A percentile compares a stretch with the other conserved stretches of the same genome.
These are phyloP conservation scores for Tholera decimalis DNA, from an alignment of 2,888 invertebrate species.

Conservation along the genomic window DNA sequence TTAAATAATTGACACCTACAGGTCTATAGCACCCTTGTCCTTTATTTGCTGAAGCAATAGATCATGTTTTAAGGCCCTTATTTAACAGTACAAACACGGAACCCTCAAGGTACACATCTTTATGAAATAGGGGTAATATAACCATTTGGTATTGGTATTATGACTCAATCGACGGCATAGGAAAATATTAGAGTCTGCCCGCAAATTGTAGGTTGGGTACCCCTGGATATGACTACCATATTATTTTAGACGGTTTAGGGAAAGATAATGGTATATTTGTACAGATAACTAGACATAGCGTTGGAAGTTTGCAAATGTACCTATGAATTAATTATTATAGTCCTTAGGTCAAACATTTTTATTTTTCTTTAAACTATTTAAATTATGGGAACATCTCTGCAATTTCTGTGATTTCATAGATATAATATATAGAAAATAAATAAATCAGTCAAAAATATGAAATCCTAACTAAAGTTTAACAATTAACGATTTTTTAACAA, in stretches of 20 bases:
- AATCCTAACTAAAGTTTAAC: background rate
- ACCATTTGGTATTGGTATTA: slow-evolving; percentile 79
- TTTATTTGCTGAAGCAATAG: slow-evolving; percentile 79
- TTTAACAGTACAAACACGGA: slow-evolving; percentile 79
- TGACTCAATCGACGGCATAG: slow-evolving; percentile 86
- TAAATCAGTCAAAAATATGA: too few relatives aligned
- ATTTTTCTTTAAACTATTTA: too few relatives aligned
- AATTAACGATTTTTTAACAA: background rate
- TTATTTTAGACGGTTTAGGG: slow-evolving; percentile 52
- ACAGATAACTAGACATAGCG: background rate
- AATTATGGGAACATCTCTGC: too few relatives aligned
- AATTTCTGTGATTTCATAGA: too few relatives aligned
- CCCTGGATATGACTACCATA: slow-evolving; percentile 68
- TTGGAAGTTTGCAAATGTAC: background rate
- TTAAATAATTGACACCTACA: slow-evolving; percentile 45
- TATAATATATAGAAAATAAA: too few relatives aligned
- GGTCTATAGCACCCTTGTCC: slow-evolving; percentile 51
- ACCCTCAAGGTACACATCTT: slow-evolving; percentile 84
- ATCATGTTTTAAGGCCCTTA: slow-evolving; percentile 82
- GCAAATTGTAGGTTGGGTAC: slow-evolving; percentile 82
- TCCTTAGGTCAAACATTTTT: too few relatives aligned
- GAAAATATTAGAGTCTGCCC: slow-evolving; percentile 81
- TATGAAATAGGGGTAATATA: slow-evolving; percentile 71
- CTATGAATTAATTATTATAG: background rate
- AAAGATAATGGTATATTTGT: slow-evolving; percentile 27